Base-by-base conservation (phyloP, 1,140 invertebrate genomes). In the Periplaneta americana region DNA sequence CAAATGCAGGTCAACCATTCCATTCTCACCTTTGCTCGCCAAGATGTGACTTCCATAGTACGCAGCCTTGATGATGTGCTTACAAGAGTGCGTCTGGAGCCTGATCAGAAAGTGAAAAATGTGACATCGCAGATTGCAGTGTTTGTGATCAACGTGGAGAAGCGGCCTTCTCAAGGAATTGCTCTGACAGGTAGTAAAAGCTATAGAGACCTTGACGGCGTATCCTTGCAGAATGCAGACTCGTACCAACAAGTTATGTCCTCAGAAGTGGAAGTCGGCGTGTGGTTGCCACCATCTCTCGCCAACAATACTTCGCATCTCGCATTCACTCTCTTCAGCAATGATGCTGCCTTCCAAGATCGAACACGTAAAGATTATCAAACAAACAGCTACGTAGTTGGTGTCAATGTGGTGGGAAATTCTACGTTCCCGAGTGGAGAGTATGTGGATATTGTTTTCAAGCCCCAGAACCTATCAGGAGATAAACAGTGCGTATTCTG, bases 261-360 rank as follows among this genome's bases (percentile, higher is more conserved):
- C 0, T 11, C 48, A 22, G 28, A 66, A 9, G 48, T 66, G 22
- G 48, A 66, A 9, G 48, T 66, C 4, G 48, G 22, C 11, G 48
- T 66, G 48, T n/a, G 22, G 22, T 8, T 66, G 22, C 48, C 48
- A 4, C 48, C 8, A 5, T 28, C 22, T 9, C 48, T 66, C 2
- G 28, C 22, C 13, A 28, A 3, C 4, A 6, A 66, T 6, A 28
- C 13, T 11, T 66, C 48, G 9, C 48, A 66, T 11, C 22, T 66
- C 28, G 48, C 48, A n/a, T n/a, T 66, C 33, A 89, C 87, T 75
- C 83, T 92, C 28, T 92, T 90, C 85, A 87, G 89, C 78, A 91
- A 90, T 83, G 90, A 92, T 84, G 86, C 86, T 8, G 85, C 92
- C 15, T 93, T 92, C 85, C 88, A 89, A 84, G 88, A 89, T 85